Evolutionary conservation across 1,140 invertebrate genomes (phyloP).

Genomic region (Pissodes strobi): DNA sequence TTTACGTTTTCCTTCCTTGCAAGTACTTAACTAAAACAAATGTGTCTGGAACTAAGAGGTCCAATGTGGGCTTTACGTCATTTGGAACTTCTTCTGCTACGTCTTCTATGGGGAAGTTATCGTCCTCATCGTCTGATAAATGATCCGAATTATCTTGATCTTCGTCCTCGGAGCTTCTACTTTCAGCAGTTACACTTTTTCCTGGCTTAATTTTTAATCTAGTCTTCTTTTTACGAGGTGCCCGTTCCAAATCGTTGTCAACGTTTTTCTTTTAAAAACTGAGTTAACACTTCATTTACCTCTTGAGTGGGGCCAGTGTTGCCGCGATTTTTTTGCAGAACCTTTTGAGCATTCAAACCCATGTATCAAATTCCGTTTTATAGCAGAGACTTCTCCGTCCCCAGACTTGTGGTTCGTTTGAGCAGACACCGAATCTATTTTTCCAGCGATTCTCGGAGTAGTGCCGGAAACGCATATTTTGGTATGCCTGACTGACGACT

Average conservation of each 20-base stretch:
- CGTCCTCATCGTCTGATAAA: not conserved
- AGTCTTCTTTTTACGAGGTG: not conserved
- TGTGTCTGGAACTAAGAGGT: not conserved
- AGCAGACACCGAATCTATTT: slow-evolving; percentile 1
- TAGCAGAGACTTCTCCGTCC: not conserved
- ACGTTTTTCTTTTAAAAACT: too few relatives aligned
- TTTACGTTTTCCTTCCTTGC: not conserved
- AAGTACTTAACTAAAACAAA: not conserved
- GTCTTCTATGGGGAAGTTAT: not conserved
- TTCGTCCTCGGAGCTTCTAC: not conserved
- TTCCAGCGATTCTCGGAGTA: not conserved
- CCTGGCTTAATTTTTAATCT: not conserved
- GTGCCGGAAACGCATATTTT: not conserved
- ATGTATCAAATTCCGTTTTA: slow-evolving; percentile 4
- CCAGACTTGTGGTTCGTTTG: slow-evolving; percentile 4
- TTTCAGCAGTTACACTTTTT: not conserved
- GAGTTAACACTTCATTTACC: not conserved
- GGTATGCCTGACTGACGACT: slow-evolving; percentile 7
- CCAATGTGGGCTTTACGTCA: not conserved
- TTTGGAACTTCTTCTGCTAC: not conserved
- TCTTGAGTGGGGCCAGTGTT: not conserved
- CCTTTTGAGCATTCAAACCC: not conserved
- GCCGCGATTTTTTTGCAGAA: not conserved
- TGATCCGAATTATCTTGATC: not conserved
- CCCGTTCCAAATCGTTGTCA: not conserved